phyloP scores from a whole-genome alignment of 2,797 vertebrate species.

The Halcyon smyrnensis region DNA sequence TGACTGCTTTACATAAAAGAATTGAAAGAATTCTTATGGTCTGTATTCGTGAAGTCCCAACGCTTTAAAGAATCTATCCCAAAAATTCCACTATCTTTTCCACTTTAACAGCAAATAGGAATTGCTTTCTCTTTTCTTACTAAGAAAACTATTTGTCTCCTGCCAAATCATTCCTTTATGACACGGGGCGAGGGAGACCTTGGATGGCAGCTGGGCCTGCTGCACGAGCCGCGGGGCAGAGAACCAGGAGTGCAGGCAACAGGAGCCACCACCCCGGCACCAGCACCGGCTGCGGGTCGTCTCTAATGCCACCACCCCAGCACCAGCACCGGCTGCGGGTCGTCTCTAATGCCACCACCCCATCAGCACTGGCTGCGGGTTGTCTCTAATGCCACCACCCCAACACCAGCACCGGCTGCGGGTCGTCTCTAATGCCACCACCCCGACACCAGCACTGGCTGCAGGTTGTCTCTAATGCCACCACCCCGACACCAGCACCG shows the following conservation, averaged over 20 bases:
- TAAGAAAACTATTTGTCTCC: not conserved
- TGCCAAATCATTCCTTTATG: not conserved
- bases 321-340: no score
- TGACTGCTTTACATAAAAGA: not conserved
- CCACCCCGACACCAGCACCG: no score
- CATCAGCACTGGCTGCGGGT: rapidly evolving
- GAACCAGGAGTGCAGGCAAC: rapidly evolving
- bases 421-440: no score
- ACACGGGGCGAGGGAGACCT: rapidly evolving
- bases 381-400: not conserved
- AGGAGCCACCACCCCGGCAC: rapidly evolving
- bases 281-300: no score
- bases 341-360: no score
- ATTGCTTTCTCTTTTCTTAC: not conserved
- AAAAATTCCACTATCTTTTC: not conserved
- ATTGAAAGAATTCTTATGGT: rapidly evolving
- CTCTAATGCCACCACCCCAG: no score
- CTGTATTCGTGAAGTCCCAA: not conserved
- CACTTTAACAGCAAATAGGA: not conserved
- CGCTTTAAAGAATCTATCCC: not conserved
- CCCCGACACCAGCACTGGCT: no score
- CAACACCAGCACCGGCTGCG: no score
- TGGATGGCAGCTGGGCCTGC: rapidly evolving
- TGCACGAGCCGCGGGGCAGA: not conserved
- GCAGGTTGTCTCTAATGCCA: no score